Percentiles rank a stretch among this genome's conserved stretches.
These are phyloP conservation scores for Stenoptilia bipunctidactyla DNA, from an alignment of 2,888 invertebrate genomes.

Conservation along the genomic window DNA sequence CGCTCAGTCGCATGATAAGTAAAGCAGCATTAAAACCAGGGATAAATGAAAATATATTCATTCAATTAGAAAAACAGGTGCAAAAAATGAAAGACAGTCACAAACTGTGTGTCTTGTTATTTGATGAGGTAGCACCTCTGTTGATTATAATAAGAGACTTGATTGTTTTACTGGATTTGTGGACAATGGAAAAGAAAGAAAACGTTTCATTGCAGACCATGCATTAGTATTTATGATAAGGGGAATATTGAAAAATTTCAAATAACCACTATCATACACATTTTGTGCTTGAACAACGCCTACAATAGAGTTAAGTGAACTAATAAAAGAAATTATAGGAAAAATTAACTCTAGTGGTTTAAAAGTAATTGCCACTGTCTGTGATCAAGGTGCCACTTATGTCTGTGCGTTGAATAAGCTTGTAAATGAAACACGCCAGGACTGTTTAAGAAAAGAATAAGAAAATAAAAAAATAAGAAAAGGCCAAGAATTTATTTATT, in stretches of 20 bases:
- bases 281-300: slow-evolving; percentile 11
- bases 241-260: slow-evolving; percentile 12
- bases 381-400: slow-evolving; percentile 15
- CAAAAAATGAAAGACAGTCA: background rate
- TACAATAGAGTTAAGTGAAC: slow-evolving; percentile 10
- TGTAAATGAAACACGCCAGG: slow-evolving; percentile 12
- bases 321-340: slow-evolving; percentile 8
- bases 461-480: too few relatives aligned
- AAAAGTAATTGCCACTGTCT: slow-evolving; percentile 14
- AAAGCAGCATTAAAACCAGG: slow-evolving; percentile 4
- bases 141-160: background rate
- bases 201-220: slow-evolving; percentile 8
- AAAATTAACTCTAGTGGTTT: slow-evolving; percentile 7
- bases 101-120: too few relatives aligned
- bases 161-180: slow-evolving; percentile 5
- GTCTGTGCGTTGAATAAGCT: slow-evolving; percentile 12
- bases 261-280: slow-evolving; percentile 14
- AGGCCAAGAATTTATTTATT: too few relatives aligned
- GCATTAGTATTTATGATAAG: slow-evolving; percentile 14
- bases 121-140: too few relatives aligned
- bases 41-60: slow-evolving; percentile 4
- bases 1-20: slow-evolving; percentile 2
- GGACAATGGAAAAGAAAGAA: background rate
- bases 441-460: slow-evolving; percentile 6
- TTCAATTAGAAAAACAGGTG: slow-evolving; percentile 1